Evolutionary conservation across 2,888 invertebrate species (phyloP), one percentile per base, ranked within the genome.

Genomic region (Timema cristinae): DNA sequence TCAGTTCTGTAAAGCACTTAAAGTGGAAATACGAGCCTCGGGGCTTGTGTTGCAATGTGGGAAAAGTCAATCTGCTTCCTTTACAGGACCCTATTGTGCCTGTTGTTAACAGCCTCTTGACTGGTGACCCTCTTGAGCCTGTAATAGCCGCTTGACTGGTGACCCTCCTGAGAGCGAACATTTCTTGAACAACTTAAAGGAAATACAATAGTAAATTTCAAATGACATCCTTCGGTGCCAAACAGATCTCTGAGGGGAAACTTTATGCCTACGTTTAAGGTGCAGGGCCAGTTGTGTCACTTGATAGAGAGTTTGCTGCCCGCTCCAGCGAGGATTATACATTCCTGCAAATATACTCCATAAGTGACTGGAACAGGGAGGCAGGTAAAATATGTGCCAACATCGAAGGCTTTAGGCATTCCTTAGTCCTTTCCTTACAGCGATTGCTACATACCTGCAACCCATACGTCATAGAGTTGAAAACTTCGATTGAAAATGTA

Each of bases 151-250:
- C 32, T 32, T 32, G 32, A 32, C 32, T 32, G 32, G 32, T 32
- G 32, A 32, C 32, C 1, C 1, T 32, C 32, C 32, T 32, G 32
- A 32, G 32, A 32, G 32, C 32, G 32, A 32, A 32, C 32, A 32
- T 32, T 32, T 32, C 32, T 32, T 32, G 32, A 32, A 32, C 32
- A 32, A 32, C 32, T 32, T 32, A 32, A n/a, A 32, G 32, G 32
- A 32, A 32, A 32, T 32, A 32, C 32, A 32, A n/a, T n/a, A n/a
- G n/a, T n/a, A n/a, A n/a, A n/a, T 76, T 77, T 48, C 75, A 74
- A 56, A 76, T 77, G 76, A 78, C 77, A 11, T 75, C 77, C 66
- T 77, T 77, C 73, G 76, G 73, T 50, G 74, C 73, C 61, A 74
- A n/a, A 54, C 59, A 71, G 47, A 66, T 69, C 15, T 13, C 47